Evolutionary conservation across 2,113 vertebrate genomes (phyloP), one percentile per base, ranked within the genome.

Genomic region (Lethenteron camtschaticum): DNA sequence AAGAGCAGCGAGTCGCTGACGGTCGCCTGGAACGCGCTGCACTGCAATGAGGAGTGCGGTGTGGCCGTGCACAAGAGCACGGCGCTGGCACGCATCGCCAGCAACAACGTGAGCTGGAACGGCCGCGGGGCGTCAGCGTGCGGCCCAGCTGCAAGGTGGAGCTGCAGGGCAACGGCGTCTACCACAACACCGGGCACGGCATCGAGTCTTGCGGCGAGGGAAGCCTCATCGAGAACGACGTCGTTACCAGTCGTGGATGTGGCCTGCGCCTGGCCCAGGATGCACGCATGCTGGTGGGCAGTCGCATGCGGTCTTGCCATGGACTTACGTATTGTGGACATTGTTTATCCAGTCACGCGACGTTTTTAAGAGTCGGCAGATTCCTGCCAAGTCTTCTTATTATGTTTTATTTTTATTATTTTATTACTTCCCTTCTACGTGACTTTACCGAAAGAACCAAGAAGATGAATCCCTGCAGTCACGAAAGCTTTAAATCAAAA

Each of bases 91-190:
- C 77, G 82, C 0, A 77, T 92, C 4, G 77, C 82, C 2, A 82
- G 80, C 73, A 95, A 90, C 79, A 88, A 86, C 79, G 78, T 92
- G 71, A 82, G 83, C 56, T 77, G 79, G 76, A 95, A 92, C 59
- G 78, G 79, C 69, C 78, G 73, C 8, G 81, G 79, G 89, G 89
- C 0, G 78, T 92, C 63, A 78, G 80, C 1, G 83, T 94, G 2
- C 85, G 86, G 72, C 79, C 79, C 0, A 82, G 84, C 73, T 88
- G 87, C 77, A 76, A 81, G 11, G 86, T 85, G 70, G 88, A 92
- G 76, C 81, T 94, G 14, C 78, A 81, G 0, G 86, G 86, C 58
- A 95, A 94, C 0, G 87, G 88, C 24, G 80, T 91, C 75, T 92
- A 94, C 12, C 79, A 84, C 76, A 91, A 91, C 78, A 74, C 78